Percentiles rank a stretch among this genome's conserved stretches.
These are phyloP conservation scores for Asteroscopus sphinx DNA, from an alignment of 2,888 invertebrate species.

Conservation along the genomic window DNA sequence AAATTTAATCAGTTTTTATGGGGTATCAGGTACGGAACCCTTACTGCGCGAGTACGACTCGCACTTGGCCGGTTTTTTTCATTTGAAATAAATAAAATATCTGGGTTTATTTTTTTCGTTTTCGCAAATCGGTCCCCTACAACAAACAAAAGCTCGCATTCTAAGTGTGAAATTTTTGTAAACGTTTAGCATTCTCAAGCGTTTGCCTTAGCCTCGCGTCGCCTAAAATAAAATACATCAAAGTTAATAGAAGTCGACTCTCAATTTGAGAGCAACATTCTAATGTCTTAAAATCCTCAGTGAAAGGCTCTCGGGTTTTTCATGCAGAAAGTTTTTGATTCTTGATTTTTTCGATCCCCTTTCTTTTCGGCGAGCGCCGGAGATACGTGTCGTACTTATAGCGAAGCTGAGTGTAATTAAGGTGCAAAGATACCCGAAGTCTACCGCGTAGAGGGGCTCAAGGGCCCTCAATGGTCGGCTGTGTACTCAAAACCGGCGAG, in stretches of 20 bases:
- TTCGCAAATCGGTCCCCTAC: constrained; percentile 29
- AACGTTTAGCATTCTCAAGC: constrained; percentile 56
- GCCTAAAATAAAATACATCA: constrained; percentile 68
- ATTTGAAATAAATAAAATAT: no score
- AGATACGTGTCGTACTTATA: constrained; percentile 84
- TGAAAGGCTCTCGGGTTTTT: constrained; percentile 67
- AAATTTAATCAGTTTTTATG: no score
- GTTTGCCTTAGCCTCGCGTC: constrained; percentile 47
- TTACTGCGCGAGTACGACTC: no score
- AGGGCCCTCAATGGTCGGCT: constrained; percentile 82
- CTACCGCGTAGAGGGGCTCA: constrained; percentile 78
- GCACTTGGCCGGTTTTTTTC: no score
- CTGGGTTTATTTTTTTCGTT: no score
- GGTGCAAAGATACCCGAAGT: constrained; percentile 89
- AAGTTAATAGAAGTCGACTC: constrained; percentile 68
- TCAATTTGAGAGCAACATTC: constrained; percentile 69
- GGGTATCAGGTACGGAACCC: no score
- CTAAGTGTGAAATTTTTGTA: constrained; percentile 46
- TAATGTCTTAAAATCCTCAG: constrained; percentile 72
- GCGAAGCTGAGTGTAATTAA: constrained; percentile 85
- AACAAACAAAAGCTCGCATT: constrained; percentile 36
- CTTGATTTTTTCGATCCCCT: constrained; percentile 71
- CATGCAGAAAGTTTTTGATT: constrained; percentile 70
- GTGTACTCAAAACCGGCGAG: constrained; percentile 83
- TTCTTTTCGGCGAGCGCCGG: constrained; percentile 74